Base-by-base conservation (phyloP, 2,888 invertebrate species). In the Celastrina argiolus region DNA sequence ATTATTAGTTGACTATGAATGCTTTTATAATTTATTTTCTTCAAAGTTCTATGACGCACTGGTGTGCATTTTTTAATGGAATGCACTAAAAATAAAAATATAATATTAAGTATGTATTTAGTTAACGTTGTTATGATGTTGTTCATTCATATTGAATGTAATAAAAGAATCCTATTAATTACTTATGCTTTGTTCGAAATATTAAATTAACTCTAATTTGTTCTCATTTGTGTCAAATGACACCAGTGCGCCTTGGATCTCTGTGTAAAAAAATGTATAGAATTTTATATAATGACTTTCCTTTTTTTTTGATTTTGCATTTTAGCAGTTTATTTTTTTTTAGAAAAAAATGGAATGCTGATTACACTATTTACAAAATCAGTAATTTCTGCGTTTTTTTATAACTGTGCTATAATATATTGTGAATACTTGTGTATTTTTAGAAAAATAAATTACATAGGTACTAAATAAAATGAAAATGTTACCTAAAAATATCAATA, bases 31-130 rank as follows among this genome's bases (percentile, higher is more conserved):
- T 31, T 22, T 64, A 2, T 56, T 56, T 41, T 66, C 42, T 59
- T 51, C 58, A 66, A 28, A 63, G 34, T 12, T 34, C 63, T 42
- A 22, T 67, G 66, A 59, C 56, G 67, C 66, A 70, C 66, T 69
- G 63, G 66, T 56, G 63, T 58, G 34, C 16, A 12, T 28, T 56
- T 12, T 28, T n/a, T 31, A 28, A 28, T 8, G 16, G 7, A 28
- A 31, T 58, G 31, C 31, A 45, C 45, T 18, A 16, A 18, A 18
- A 18, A 18, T 45, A 18, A 45, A 45, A 18, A 3, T 2, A 45
- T 18, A 8, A 45, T 10, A 18, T 14, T 58, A n/a, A 8, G 22
- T 56, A 12, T n/a, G 6, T 58, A 28, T 10, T 45, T 10, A 3
- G 16, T 18, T 42, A 56, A n/a, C n/a, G 2, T 31, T 31, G 31